Evolutionary conservation across 2,888 invertebrate genomes (phyloP), one percentile per base, ranked within the genome.

Genomic region (Sphinx pinastri): DNA sequence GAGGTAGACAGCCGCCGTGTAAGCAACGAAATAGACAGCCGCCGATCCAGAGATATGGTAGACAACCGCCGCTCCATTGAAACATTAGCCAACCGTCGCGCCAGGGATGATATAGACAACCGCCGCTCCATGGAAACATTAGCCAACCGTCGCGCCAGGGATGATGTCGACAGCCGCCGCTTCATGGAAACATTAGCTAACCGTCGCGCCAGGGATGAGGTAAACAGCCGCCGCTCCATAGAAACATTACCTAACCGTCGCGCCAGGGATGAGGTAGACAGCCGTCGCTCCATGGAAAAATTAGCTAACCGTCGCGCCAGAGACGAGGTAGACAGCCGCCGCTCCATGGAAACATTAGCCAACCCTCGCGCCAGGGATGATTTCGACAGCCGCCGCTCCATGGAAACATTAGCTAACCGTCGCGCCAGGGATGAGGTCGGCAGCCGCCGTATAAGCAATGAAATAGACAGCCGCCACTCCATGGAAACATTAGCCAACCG

Each of bases 381-480:
- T 11, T 0, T 57, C 4, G 57, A 57, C 72, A 77, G 81, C 51
- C 81, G 81, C 67, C 72, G 81, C 72, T 77, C 79, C 68, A 70
- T 79, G 68, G 74, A 85, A 83, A 84, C 78, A 78, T 74, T 73
- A 25, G 54, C 55, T 67, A 51, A 14, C 57, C 25, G 57, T 2
- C 57, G 25, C 1, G 0, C 66, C 8, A 49, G 51, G 6, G 66
- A 67, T 25, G 57, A 57, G 13, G 25, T 25, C 4, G 57, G 13
- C 25, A 57, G 13, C 25, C 57, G 25, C 51, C 10, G 8, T 51
- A 10, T 5, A 51, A 51, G 12, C 51, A 14, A 57, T 12, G 57
- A 57, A 13, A 25, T 25, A 8, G 25, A 25, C 57, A 57, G 57
- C 57, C 57, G 13, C 13, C 57, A 25, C 25, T 57, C 57, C 12